phyloP scores from a whole-genome alignment of 1,140 invertebrate species.

The Sipha flava region DNA sequence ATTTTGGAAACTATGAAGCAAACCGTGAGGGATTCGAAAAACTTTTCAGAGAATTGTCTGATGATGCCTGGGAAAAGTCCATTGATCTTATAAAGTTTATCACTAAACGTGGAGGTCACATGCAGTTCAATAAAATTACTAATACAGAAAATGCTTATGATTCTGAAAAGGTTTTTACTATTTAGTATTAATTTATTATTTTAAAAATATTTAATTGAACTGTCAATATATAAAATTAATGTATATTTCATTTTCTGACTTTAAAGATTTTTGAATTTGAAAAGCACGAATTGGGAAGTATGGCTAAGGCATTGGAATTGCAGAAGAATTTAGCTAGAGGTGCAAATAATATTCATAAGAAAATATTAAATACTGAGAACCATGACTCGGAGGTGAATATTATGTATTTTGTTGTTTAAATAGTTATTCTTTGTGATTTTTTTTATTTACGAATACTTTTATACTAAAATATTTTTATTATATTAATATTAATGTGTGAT shows the following conservation, averaged over 20 bases:
- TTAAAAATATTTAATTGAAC: neutral
- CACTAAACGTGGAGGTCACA: conserved; percentile 56
- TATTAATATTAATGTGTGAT: neutral
- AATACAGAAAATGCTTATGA: conserved; percentile 12
- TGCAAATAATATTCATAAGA: conserved; percentile 56
- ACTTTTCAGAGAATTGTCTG: conserved; percentile 63
- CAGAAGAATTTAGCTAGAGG: conserved; percentile 61
- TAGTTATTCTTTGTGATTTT: conserved; percentile 25
- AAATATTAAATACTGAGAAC: conserved; percentile 45
- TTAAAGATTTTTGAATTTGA: conserved; percentile 22
- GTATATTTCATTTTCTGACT: neutral
- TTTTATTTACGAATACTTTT: neutral
- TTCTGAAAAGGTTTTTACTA: conserved; percentile 1
- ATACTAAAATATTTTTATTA: neutral
- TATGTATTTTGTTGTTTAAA: too few species aligned
- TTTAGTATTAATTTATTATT: neutral
- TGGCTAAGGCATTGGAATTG: conserved; percentile 64
- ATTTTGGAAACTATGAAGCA: conserved; percentile 67
- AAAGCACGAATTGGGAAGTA: conserved; percentile 45
- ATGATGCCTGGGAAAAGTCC: conserved; percentile 61
- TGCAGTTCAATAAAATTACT: conserved; percentile 44
- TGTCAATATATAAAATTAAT: neutral
- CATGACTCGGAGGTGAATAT: conserved; percentile 55
- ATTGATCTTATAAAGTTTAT: conserved; percentile 68
- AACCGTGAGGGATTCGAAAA: conserved; percentile 67